A percentile compares a stretch with the other conserved stretches of the same genome.
Conservation (phyloP, 2,888 invertebrate species). For the Monochamus alternatus region DNA sequence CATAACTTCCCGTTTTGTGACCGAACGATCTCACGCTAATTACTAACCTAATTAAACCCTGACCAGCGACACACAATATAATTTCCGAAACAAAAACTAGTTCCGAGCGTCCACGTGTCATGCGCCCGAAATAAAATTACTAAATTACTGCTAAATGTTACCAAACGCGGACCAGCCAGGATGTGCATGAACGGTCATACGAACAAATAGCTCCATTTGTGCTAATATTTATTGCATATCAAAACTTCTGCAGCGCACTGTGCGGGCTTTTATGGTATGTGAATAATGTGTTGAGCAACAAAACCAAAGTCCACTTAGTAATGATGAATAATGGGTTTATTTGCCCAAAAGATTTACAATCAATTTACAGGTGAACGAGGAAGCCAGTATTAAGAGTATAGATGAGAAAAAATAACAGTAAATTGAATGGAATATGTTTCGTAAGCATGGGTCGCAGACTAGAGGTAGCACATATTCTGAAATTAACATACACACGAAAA, state of each 20-base stretch:
- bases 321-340: too few relatives aligned
- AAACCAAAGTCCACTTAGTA: too few relatives aligned
- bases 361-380: too few relatives aligned
- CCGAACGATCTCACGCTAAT: slow-evolving; percentile 61
- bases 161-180: slow-evolving; percentile 10
- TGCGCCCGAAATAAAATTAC: slow-evolving; percentile 28
- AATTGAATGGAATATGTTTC: too few relatives aligned
- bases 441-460: too few relatives aligned
- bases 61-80: slow-evolving; percentile 43
- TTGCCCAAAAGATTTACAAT: too few relatives aligned
- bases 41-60: slow-evolving; percentile 50
- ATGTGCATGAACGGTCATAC: slow-evolving; percentile 8
- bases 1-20: slow-evolving; percentile 64
- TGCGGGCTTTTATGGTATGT: background rate
- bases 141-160: slow-evolving; percentile 26
- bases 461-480: too few relatives aligned
- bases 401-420: too few relatives aligned
- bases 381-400: too few relatives aligned
- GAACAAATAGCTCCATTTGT: slow-evolving; percentile 10
- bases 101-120: slow-evolving; percentile 33
- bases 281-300: background rate
- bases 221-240: slow-evolving; percentile 11
- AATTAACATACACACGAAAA: too few relatives aligned
- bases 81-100: slow-evolving; percentile 46
- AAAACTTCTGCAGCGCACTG: too few relatives aligned